Evolutionary conservation across 2,113 vertebrate genomes (phyloP).

Genomic region (Meleagris gallopavo): DNA sequence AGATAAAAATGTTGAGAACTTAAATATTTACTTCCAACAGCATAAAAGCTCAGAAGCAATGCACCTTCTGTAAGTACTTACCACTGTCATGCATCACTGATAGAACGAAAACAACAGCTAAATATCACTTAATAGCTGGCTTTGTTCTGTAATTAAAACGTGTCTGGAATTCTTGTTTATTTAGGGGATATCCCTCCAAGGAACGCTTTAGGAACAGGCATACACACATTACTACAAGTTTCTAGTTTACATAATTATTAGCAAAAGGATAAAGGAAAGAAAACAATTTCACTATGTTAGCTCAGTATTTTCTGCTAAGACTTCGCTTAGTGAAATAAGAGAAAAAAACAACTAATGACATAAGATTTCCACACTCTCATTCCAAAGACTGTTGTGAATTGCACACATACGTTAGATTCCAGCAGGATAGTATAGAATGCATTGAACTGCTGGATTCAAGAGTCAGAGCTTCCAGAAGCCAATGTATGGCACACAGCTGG

Average conservation of each 20-base stretch:
- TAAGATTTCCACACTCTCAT: not conserved
- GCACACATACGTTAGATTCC: conserved; percentile 75
- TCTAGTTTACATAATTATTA: conserved; percentile 6
- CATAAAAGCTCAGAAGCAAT: conserved; percentile 1
- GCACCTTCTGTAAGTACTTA: not conserved
- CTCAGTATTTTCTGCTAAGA: not conserved
- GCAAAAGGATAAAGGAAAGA: not conserved
- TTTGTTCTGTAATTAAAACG: conserved; percentile 27
- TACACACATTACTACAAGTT: not conserved
- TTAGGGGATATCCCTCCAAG: not conserved
- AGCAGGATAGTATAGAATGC: conserved; percentile 74
- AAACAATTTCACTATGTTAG: not conserved
- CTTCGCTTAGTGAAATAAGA: not conserved
- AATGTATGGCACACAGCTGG: conserved; percentile 82
- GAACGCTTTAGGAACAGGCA: not conserved
- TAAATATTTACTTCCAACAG: conserved; percentile 32
- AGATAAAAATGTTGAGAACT: not conserved
- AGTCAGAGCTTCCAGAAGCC: conserved; percentile 81
- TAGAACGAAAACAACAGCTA: not conserved
- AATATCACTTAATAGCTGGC: not conserved
- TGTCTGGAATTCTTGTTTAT: not conserved
- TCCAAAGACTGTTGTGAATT: not conserved
- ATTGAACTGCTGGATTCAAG: conserved; percentile 64
- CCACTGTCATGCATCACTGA: not conserved
- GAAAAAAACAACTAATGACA: not conserved